Conservation (phyloP, 1,140 invertebrate species). For the Chironomus striatipennis region DNA sequence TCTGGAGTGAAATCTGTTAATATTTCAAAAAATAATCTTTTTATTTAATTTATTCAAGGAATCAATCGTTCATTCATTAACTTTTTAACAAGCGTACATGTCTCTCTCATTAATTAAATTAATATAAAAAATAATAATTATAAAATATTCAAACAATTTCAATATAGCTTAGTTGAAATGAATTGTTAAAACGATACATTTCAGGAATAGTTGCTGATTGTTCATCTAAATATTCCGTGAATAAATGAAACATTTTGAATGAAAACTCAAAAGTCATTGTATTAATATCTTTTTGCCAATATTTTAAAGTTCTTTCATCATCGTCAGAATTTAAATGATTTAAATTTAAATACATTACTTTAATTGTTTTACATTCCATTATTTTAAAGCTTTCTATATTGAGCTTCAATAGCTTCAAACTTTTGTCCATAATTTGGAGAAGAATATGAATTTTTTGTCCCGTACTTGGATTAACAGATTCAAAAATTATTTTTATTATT, state of each 20-base stretch:
- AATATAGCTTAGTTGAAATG: conserved; percentile 17
- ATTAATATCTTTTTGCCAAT: conserved; percentile 17
- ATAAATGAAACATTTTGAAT: not conserved
- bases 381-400: not conserved
- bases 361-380: not conserved
- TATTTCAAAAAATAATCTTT: conserved; percentile 7
- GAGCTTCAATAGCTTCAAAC: not conserved
- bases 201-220: not conserved
- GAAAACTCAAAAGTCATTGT: not conserved
- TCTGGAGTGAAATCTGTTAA: not conserved
- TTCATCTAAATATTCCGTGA: not conserved
- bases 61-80: no score
- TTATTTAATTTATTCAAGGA: no score
- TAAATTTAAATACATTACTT: conserved; percentile 9
- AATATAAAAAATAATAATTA: no score
- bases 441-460: not conserved
- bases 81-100: no score
- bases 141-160: not conserved
- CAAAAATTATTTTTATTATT: not conserved
- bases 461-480: not conserved
- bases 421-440: not conserved
- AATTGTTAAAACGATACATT: not conserved
- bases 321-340: not conserved
- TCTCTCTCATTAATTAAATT: no score
- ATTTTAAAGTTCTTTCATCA: not conserved